Evolutionary conservation across 37 sponge, comb jelly and placozoan genomes (phyloP), one percentile per base, ranked within the genome.

Genomic region (Spongia lamella): DNA sequence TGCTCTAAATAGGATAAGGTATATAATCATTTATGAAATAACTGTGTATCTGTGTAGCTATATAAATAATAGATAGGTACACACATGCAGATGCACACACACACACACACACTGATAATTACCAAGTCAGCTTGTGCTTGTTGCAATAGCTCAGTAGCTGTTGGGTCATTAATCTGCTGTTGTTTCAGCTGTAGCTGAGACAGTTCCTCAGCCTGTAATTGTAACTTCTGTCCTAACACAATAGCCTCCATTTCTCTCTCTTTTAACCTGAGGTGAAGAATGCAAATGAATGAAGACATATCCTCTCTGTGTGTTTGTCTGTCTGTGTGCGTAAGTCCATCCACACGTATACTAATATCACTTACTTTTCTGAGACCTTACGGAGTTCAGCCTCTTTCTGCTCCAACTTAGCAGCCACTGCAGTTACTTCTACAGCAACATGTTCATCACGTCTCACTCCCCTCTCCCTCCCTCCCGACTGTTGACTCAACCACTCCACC

Each of bases 81-180:
- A 43, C 47, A 43, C 47, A 43, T 9, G 9, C 47, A 43, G 7
- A 43, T 9, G 9, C 47, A 43, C 47, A 43, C 47, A 43, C 47
- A 43, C 47, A 43, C 47, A 43, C 47, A 43, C 47, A 43, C 47
- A 43, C 47, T 13, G 56, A 22, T 1, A 36, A 68, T 32, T 35
- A 89, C 89, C 50, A 79, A 54, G 15, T 89, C 80, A 2, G 0
- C 36, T 7, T 79, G 55, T 17, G 84, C 76, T 25, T 83, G 70
- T 34, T 74, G 31, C 57, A 89, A 68, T 55, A 61, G 37, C 35
- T 73, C 47, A 43, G 47, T 9, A 43, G 7, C 9, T 13, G 47
- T 43, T 13, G 9, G 5, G 7, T 43, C 47, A n/a, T n/a, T n/a
- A n/a, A n/a, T n/a, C 47, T 13, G 5, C 11, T 62, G 35, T 20